Evolutionary conservation across 2,888 invertebrate species (phyloP).

Genomic region (Mycalesis mineus): DNA sequence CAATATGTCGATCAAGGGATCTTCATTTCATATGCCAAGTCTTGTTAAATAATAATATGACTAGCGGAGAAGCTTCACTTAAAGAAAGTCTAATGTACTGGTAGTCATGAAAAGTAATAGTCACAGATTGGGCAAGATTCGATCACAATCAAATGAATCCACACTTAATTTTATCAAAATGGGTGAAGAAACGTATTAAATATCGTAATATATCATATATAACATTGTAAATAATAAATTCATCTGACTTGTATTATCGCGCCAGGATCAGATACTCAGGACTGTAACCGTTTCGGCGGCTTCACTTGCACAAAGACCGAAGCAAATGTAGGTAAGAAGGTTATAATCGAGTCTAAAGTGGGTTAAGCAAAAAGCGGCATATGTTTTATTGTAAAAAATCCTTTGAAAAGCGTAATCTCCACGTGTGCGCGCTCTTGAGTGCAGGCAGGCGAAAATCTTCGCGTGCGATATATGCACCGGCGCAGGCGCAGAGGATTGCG

Average conservation of each 20-base stretch:
- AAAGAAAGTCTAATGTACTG: too few species aligned
- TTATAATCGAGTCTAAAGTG: constrained; percentile 75
- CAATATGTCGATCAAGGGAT: too few species aligned
- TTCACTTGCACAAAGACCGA: constrained; percentile 60
- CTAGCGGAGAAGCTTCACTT: too few species aligned
- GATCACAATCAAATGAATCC: too few species aligned
- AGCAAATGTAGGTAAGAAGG: constrained; percentile 78
- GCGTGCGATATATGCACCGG: constrained; percentile 39
- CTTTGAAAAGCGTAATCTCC: constrained; percentile 67
- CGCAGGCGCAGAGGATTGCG: background rate
- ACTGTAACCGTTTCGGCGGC: constrained; percentile 42
- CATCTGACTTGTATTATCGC: constrained; percentile 2
- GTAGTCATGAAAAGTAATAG: too few species aligned
- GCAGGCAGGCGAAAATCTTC: constrained; percentile 53
- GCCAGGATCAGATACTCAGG: constrained; percentile 14
- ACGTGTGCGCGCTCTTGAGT: constrained; percentile 65
- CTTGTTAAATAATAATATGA: too few species aligned
- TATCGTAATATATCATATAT: too few species aligned
- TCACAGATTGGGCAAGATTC: too few species aligned
- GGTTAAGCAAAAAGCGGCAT: constrained; percentile 78
- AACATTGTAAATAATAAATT: background rate
- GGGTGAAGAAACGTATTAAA: too few species aligned
- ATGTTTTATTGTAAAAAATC: constrained; percentile 75
- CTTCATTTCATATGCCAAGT: too few species aligned
- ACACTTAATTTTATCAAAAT: too few species aligned